Evolutionary conservation across 2,888 invertebrate genomes (phyloP), one percentile per base, ranked within the genome.

Genomic region (Craniophora ligustri): DNA sequence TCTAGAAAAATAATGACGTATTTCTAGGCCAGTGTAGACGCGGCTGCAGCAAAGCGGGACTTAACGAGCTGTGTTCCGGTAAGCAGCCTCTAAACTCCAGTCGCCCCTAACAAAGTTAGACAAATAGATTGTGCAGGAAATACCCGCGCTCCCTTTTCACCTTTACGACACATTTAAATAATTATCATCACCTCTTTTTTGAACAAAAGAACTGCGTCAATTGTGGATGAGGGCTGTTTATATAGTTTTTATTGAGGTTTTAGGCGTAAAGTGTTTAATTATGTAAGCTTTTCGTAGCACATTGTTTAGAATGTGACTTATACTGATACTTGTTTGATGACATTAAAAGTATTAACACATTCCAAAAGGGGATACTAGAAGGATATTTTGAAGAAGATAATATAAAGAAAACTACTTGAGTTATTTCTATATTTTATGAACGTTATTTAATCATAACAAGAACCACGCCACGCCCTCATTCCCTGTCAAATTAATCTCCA

Each of bases 41-140:
- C 47, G 51, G 53, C 66, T 68, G 72, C 58, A 70, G 75, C 76
- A 78, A 82, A 79, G 75, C 63, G 64, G 38, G 68, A 70, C 73
- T 75, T 83, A 83, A 85, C 82, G 79, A 84, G 79, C 73, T 69
- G 59, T 77, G 76, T 79, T 77, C 67, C 72, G 48, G 73, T 75
- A 72, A 80, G 76, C 76, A 75, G 69, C 58, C 60, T 71, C 73
- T 78, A 77, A 80, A 78, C 76, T 71, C 69, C 67, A 53, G 42
- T 50, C 64, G 56, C 61, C 72, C 65, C 68, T 71, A 69, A 76
- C 75, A 75, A 82, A 80, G 74, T 81, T 78, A 69, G 75, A 78
- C 79, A 85, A 86, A 86, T 84, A 81, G 72, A 82, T 83, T 79
- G 77, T 68, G 62, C 56, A 70, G 73, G 72, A 78, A 79, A 77